A percentile compares a stretch with the other conserved stretches of the same genome.
Evolutionary conservation across 2,797 vertebrate species (phyloP).

Genomic region (Hozukius guyotensis): DNA sequence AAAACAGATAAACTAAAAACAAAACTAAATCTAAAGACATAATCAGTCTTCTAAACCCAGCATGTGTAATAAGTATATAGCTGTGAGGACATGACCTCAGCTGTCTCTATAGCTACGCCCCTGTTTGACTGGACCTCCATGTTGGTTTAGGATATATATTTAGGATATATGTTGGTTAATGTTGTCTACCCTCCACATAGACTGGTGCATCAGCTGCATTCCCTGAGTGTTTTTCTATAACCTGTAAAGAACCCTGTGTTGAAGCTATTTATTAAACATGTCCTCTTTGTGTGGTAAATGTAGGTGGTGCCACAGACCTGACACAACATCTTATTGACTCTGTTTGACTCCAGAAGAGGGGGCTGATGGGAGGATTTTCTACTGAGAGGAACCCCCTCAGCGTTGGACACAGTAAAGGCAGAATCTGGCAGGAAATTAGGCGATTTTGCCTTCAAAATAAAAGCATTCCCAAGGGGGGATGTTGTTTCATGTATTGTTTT

Average conservation of each 20-base stretch:
- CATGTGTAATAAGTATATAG: neutral
- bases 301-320: constrained; percentile 38
- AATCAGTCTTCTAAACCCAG: neutral
- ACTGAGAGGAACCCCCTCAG: constrained; percentile 85
- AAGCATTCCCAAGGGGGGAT: constrained; percentile 40
- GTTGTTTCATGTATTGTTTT: neutral
- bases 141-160: too few species aligned
- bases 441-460: constrained; percentile 67
- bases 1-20: too few species aligned
- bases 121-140: neutral
- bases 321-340: constrained; percentile 49
- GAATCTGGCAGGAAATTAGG: constrained; percentile 57
- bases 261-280: constrained; percentile 1
- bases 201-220: neutral
- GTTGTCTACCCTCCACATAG: neutral
- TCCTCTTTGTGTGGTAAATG: constrained; percentile 17
- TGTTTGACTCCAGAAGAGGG: constrained; percentile 84
- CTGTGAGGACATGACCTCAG: neutral
- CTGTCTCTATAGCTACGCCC: neutral
- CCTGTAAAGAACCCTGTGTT: neutral
- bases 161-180: neutral
- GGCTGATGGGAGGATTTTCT: constrained; percentile 79
- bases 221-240: neutral
- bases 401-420: constrained; percentile 41
- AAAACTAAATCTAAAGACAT: neutral